Evolutionary conservation across 2,113 vertebrate genomes (phyloP).

Genomic region (Chionodraco myersi): DNA sequence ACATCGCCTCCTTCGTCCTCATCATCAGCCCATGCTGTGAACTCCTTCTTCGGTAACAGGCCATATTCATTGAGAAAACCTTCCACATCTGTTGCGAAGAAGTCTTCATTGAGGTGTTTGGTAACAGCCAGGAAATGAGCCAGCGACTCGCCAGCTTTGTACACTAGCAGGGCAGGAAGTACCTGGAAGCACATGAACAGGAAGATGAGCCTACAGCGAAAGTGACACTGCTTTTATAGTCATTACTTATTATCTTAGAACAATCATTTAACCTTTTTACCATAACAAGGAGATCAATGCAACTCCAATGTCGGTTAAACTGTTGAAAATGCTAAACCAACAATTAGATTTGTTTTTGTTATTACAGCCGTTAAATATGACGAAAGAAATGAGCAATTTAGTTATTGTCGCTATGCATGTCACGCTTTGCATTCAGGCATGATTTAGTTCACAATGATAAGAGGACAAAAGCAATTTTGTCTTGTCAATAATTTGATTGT

Average conservation of each 20-base stretch:
- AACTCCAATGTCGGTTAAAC: background rate
- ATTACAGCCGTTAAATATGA: too few relatives aligned
- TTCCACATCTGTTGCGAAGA: slow-evolving; percentile 93
- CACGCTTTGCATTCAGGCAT: background rate
- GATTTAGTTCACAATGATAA: background rate
- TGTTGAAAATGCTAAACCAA: background rate
- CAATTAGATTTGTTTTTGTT: background rate
- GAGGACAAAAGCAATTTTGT: background rate
- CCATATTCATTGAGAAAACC: slow-evolving; percentile 93
- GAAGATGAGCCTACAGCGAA: background rate
- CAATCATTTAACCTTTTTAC: too few relatives aligned
- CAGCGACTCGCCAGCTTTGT: slow-evolving; percentile 93
- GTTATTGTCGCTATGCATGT: background rate
- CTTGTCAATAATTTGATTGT: background rate
- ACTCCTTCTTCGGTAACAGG: slow-evolving; percentile 90
- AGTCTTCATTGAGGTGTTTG: slow-evolving; percentile 90
- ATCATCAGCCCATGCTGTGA: slow-evolving; percentile 72
- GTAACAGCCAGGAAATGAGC: slow-evolving; percentile 92
- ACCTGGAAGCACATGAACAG: slow-evolving; percentile 76
- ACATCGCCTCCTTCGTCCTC: slow-evolving; percentile 84
- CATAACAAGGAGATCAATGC: background rate
- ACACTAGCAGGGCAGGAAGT: slow-evolving; percentile 91
- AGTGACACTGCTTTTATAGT: slow-evolving; percentile 5
- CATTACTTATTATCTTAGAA: background rate
- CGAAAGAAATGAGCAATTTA: background rate